A percentile compares a stretch with the other conserved stretches of the same genome.
phyloP scores from a whole-genome alignment of 2,113 vertebrate species.

The Gallinago media region DNA sequence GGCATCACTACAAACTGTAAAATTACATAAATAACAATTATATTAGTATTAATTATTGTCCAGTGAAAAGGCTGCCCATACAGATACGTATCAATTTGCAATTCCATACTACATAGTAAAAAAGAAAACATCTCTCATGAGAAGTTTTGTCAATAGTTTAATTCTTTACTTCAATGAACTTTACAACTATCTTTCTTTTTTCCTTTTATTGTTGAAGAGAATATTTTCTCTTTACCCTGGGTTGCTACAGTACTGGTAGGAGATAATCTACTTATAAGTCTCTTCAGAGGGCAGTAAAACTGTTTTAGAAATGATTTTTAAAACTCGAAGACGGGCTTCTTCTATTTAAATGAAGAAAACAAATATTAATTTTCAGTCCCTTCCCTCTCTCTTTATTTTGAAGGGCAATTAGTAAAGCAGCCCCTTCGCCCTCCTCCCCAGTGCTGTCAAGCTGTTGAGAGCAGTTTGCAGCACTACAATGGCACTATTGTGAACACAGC shows the following conservation, averaged over 20 bases:
- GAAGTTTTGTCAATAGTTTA: neutral
- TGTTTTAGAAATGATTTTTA: neutral
- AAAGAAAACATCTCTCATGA: neutral
- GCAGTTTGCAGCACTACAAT: slow-evolving; percentile 89
- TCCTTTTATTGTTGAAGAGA: neutral
- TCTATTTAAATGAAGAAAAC: slow-evolving; percentile 50
- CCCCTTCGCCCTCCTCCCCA: slow-evolving; percentile 71
- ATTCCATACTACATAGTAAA: neutral
- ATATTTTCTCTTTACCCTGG: neutral
- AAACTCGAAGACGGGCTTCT: slow-evolving; percentile 26
- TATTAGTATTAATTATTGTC: neutral
- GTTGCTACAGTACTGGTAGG: neutral
- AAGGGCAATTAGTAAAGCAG: slow-evolving; percentile 85
- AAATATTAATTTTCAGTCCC: slow-evolving; percentile 75
- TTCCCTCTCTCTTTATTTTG: slow-evolving; percentile 75
- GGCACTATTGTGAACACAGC: slow-evolving; percentile 90
- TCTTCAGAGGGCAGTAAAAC: neutral
- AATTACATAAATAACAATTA: neutral
- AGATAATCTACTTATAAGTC: slow-evolving; percentile 16
- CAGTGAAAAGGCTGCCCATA: neutral
- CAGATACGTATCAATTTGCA: neutral
- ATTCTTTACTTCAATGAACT: neutral
- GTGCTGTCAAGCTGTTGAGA: slow-evolving; percentile 86
- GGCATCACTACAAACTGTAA: neutral
- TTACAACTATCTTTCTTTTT: neutral